phyloP scores from a whole-genome alignment of 2,797 vertebrate genomes.

The Poliocrania exsul region DNA sequence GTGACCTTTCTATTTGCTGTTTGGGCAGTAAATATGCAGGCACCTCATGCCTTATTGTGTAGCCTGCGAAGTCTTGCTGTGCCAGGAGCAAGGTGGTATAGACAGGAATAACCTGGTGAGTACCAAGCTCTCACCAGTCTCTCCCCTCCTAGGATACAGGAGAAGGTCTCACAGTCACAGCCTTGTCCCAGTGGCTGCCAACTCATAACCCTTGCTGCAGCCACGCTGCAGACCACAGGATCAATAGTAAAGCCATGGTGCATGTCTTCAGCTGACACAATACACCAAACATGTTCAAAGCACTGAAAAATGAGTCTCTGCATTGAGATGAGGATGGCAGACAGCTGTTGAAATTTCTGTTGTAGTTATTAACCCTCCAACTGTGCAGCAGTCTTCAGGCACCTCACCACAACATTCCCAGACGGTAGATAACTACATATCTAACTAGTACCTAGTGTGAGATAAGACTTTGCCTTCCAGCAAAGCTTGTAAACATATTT shows the following conservation, averaged over 20 bases:
- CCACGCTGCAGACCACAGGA: not conserved
- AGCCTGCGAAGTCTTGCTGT: not conserved
- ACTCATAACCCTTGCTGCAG: not conserved
- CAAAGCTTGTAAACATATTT: not conserved
- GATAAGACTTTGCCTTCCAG: not conserved
- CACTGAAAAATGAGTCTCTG: not conserved
- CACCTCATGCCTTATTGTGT: not conserved
- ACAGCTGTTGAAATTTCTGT: not conserved
- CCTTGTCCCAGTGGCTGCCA: not conserved
- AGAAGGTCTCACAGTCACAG: not conserved
- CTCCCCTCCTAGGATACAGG: not conserved
- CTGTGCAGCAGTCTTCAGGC: not conserved
- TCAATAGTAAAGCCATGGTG: not conserved
- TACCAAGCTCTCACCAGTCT: not conserved
- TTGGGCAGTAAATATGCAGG: not conserved
- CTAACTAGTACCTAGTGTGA: not conserved
- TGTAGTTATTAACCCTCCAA: not conserved
- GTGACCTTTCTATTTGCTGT: not conserved
- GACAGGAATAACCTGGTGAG: not conserved
- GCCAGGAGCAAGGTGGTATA: rapidly evolving
- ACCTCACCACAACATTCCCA: rapidly evolving
- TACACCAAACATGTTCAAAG: not conserved
- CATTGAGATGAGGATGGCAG: not conserved
- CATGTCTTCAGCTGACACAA: not conserved
- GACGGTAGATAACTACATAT: not conserved